Conservation (phyloP, 2,113 vertebrate genomes). For the Peromyscus californicus region DNA sequence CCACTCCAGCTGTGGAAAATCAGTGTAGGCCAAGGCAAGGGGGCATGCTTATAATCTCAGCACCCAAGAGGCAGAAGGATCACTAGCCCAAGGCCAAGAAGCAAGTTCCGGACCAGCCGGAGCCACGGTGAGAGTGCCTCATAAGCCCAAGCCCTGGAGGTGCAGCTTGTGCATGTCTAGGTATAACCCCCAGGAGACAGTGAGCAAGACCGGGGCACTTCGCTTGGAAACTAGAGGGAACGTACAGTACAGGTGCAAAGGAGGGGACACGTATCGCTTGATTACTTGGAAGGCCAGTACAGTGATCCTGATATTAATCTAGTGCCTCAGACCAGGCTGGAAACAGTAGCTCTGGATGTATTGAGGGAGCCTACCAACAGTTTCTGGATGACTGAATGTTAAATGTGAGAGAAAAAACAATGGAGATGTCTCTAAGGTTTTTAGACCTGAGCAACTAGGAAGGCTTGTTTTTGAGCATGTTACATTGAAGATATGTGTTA, state of each 20-base stretch:
- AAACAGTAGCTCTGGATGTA: not conserved
- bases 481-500: not conserved
- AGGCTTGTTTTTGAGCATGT: not conserved
- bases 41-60: not conserved
- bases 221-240: no score
- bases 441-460: conserved; percentile 2
- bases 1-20: not conserved
- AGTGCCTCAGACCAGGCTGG: not conserved
- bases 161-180: not conserved
- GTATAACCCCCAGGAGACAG: not conserved
- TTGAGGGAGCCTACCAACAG: not conserved
- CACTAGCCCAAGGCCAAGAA: not conserved
- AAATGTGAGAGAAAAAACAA: not conserved
- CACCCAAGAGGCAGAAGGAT: not conserved
- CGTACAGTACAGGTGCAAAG: not conserved
- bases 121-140: not conserved
- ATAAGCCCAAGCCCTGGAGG: not conserved
- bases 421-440: not conserved
- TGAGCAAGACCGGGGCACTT: not conserved
- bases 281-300: not conserved
- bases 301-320: not conserved
- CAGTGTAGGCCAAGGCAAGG: not conserved
- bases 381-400: not conserved
- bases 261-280: not conserved
- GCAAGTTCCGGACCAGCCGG: not conserved